These are phyloP conservation scores for Dipodomys merriami DNA, from an alignment of 2,113 vertebrate species.

Conservation along the genomic window DNA sequence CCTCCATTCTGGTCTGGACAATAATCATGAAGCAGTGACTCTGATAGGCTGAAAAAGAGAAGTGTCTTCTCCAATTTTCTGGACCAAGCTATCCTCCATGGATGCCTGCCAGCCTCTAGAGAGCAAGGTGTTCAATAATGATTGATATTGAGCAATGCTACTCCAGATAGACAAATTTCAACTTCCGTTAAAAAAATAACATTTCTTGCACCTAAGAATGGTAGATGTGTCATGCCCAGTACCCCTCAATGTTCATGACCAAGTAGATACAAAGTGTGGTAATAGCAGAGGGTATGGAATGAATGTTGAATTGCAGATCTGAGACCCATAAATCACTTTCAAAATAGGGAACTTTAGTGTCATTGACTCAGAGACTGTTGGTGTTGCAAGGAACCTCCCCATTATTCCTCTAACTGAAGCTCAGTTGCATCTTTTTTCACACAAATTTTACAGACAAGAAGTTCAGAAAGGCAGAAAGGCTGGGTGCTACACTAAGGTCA, in stretches of 20 bases:
- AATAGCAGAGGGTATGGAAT: background rate
- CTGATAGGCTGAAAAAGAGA: background rate
- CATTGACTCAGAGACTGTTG: background rate
- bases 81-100: background rate
- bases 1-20: background rate
- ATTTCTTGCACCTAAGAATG: background rate
- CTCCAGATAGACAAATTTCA: background rate
- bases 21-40: background rate
- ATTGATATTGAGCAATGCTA: background rate
- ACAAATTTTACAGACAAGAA: slow-evolving; percentile 17
- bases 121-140: background rate
- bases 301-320: background rate
- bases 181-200: background rate
- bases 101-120: background rate
- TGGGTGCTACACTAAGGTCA: background rate
- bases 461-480: background rate
- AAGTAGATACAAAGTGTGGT: background rate
- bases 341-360: background rate
- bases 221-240: background rate
- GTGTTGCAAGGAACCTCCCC: background rate
- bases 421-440: background rate
- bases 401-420: background rate
- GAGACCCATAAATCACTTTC: background rate
- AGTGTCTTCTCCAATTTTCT: background rate
- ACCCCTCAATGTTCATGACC: background rate